These are phyloP conservation scores for Egretta garzetta DNA, from an alignment of 2,113 vertebrate genomes.

Conservation along the genomic window DNA sequence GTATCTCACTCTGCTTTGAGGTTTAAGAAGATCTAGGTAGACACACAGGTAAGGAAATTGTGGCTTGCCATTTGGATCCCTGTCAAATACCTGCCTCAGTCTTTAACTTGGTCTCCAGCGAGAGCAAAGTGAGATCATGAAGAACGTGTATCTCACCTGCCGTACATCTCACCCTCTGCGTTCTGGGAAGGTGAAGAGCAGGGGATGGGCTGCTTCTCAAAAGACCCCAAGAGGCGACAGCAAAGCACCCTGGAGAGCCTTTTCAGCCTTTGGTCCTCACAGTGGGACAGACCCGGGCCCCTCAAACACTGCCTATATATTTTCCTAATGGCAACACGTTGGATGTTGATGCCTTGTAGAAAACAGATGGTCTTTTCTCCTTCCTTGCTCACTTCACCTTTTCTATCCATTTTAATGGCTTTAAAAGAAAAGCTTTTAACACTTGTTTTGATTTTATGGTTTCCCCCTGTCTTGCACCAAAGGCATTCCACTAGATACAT, in stretches of 20 bases:
- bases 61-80: background rate
- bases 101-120: background rate
- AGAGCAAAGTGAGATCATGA: background rate
- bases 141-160: background rate
- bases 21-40: background rate
- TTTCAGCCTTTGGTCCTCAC: background rate
- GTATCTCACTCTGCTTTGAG: background rate
- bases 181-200: background rate
- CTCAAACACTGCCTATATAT: background rate
- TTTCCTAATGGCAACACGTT: background rate
- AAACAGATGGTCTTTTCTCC: background rate
- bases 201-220: background rate
- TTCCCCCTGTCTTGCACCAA: background rate
- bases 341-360: background rate
- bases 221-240: background rate
- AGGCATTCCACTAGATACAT: background rate
- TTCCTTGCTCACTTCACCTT: slow-evolving; percentile 1
- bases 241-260: background rate
- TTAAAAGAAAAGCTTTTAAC: slow-evolving; percentile 13
- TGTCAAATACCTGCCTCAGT: background rate
- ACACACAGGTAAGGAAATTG: background rate
- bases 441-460: background rate
- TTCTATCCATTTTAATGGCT: background rate
- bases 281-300: background rate
- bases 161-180: background rate